Percentiles rank a stretch among this genome's conserved stretches.
phyloP scores from a whole-genome alignment of 2,113 vertebrate species.

The Aviceda subcristata region DNA sequence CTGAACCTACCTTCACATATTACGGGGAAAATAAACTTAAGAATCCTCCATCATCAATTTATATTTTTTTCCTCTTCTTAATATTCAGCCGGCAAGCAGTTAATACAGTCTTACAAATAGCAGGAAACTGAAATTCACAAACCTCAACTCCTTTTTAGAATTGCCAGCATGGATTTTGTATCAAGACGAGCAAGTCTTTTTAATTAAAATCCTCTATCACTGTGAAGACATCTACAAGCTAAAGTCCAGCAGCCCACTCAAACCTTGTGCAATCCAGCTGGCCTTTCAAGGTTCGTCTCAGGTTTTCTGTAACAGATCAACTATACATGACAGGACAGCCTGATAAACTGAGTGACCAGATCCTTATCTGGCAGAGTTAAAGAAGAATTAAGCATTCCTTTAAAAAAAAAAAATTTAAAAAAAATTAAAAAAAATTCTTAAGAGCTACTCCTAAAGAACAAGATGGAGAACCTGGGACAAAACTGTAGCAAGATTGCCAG shows the following conservation, averaged over 20 bases:
- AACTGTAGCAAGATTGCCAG: background rate
- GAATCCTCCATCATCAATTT: background rate
- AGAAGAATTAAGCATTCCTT: background rate
- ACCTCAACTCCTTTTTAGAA: background rate
- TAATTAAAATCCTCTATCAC: background rate
- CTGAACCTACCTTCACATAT: background rate
- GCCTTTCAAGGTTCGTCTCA: background rate
- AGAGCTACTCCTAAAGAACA: background rate
- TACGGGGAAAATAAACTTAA: background rate
- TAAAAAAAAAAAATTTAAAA: no score
- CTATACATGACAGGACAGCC: background rate
- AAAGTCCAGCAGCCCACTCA: background rate
- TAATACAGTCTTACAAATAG: conserved; percentile 12
- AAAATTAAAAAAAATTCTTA: background rate
- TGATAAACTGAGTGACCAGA: background rate
- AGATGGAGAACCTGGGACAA: background rate
- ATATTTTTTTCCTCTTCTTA: background rate
- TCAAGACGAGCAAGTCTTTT: background rate
- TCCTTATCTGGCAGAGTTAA: background rate
- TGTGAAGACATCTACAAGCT: background rate
- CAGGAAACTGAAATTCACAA: background rate
- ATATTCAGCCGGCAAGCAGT: background rate
- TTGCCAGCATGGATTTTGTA: background rate
- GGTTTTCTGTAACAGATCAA: background rate
- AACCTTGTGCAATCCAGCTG: background rate